phyloP scores from a whole-genome alignment of 2,797 vertebrate genomes.

The Denticeps clupeoides region DNA sequence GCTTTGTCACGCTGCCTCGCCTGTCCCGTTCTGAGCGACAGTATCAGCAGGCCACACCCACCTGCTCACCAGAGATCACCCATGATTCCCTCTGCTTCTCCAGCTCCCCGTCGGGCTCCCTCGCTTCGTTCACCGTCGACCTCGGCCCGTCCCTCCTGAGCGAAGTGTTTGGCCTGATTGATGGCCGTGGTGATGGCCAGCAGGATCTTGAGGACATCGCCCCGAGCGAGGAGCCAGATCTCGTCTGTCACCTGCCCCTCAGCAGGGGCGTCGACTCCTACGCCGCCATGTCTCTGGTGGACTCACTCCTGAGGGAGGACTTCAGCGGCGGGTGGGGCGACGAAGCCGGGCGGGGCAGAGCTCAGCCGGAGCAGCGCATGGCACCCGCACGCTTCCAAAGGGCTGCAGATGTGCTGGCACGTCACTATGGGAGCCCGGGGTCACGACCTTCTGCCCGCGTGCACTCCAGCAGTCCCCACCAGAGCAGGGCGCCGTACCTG shows the following conservation, averaged over 20 bases:
- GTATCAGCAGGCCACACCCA: slow-evolving; percentile 45
- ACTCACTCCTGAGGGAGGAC: slow-evolving; percentile 56
- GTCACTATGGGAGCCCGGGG: slow-evolving; percentile 49
- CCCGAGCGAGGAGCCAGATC: slow-evolving; percentile 38
- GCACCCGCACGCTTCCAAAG: slow-evolving; percentile 63
- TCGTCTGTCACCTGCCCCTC: slow-evolving; percentile 32
- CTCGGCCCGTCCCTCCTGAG: slow-evolving; percentile 93
- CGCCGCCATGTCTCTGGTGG: slow-evolving; percentile 50
- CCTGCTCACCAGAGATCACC: slow-evolving; percentile 47
- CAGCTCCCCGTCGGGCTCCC: slow-evolving; percentile 54
- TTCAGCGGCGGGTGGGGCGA: slow-evolving; percentile 39
- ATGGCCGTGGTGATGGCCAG: slow-evolving; percentile 53
- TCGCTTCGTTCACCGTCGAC: slow-evolving; percentile 86
- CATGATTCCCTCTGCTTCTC: slow-evolving; percentile 47
- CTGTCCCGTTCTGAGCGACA: slow-evolving; percentile 70
- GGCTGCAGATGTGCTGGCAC: slow-evolving; percentile 53
- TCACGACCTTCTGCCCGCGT: slow-evolving; percentile 31
- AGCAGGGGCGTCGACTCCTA: slow-evolving; percentile 47
- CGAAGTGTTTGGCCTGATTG: slow-evolving; percentile 81
- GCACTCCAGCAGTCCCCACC: slow-evolving; percentile 25
- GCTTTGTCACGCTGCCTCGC: slow-evolving; percentile 86
- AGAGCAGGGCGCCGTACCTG: slow-evolving; percentile 57
- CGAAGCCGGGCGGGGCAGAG: too few species aligned
- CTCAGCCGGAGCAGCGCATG: slow-evolving; percentile 36
- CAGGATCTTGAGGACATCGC: slow-evolving; percentile 28